Conservation (phyloP, 2,797 vertebrate genomes). For the Poecilia velifera region DNA sequence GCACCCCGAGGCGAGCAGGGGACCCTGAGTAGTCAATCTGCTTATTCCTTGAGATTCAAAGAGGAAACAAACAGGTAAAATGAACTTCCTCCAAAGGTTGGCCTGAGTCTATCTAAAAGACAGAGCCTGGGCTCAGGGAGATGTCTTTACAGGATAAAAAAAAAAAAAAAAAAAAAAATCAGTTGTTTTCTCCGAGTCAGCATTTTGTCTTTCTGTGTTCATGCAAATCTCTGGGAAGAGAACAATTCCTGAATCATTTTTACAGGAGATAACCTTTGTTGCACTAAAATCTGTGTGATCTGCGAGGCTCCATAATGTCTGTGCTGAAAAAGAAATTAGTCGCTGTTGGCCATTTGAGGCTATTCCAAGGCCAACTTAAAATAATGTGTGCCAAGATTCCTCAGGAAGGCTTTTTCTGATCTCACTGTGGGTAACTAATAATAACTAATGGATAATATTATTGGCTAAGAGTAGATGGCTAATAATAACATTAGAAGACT, state of each 20-base stretch:
- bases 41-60: not conserved
- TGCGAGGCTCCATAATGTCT: not conserved
- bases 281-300: not conserved
- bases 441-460: not conserved
- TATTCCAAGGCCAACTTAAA: not conserved
- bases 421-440: not conserved
- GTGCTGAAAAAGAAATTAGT: not conserved
- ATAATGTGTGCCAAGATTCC: not conserved
- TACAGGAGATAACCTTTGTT: not conserved
- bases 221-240: not conserved
- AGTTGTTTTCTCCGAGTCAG: not conserved
- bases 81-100: not conserved
- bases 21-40: not conserved
- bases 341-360: not conserved
- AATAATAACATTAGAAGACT: not conserved
- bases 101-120: not conserved
- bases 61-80: slow-evolving; percentile 1
- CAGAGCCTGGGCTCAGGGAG: not conserved
- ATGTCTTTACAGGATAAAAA: not conserved
- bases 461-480: not conserved
- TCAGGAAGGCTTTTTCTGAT: not conserved
- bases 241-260: not conserved
- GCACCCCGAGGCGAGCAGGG: not conserved
- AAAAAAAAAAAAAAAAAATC: not conserved
- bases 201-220: not conserved